Evolutionary conservation across 2,797 vertebrate species (phyloP).

Genomic region (Tangara arthus): DNA sequence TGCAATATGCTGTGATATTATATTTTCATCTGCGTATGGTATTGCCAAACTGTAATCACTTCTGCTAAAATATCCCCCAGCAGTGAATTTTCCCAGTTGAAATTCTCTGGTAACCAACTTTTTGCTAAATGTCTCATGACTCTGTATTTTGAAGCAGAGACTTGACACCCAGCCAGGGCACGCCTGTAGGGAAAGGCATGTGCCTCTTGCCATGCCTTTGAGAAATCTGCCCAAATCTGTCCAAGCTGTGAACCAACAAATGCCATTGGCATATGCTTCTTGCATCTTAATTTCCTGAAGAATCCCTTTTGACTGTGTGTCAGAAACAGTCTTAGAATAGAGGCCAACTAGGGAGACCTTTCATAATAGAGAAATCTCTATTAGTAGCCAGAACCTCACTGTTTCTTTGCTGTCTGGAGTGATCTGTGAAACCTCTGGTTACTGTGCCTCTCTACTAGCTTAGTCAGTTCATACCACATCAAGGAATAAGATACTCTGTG

Average conservation of each 20-base stretch:
- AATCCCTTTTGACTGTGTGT: background rate
- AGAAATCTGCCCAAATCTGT: background rate
- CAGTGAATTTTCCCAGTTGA: background rate
- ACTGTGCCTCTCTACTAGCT: background rate
- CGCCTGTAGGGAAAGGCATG: background rate
- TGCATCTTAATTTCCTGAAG: background rate
- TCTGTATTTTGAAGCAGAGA: background rate
- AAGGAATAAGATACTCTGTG: background rate
- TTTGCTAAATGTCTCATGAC: background rate
- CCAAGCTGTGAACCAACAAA: background rate
- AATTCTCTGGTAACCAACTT: background rate
- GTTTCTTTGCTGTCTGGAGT: background rate
- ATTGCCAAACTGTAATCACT: background rate
- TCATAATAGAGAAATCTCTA: background rate
- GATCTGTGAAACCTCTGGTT: background rate
- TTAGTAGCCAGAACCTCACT: background rate
- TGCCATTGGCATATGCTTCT: background rate
- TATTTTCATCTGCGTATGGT: background rate
- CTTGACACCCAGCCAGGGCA: background rate
- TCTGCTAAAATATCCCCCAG: background rate
- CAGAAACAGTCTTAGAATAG: background rate
- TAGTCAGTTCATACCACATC: background rate
- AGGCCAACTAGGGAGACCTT: background rate
- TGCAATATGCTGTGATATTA: background rate
- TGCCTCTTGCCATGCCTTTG: constrained; percentile 5